Base-by-base conservation (phyloP, 2,113 vertebrate species). In the Pagrus major region DNA sequence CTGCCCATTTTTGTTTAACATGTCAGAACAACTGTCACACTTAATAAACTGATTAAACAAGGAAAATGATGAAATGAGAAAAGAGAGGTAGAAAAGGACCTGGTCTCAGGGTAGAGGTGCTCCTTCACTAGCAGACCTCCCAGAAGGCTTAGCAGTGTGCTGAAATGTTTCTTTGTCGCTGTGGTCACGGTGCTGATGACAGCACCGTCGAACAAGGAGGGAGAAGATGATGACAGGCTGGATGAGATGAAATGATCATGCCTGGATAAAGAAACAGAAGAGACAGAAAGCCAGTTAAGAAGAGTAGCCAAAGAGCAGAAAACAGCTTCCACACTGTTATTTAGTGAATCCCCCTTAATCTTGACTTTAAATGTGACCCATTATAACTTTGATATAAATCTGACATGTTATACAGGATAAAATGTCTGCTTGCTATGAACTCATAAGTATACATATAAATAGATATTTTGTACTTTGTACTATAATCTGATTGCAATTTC, bases 191-290 rank as follows among this genome's bases (percentile, higher is more conserved):
- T 99, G 88, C 98, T 99, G 92, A 99, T 99, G 83, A 99, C 98
- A 0, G 98, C 98, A 14, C 97, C 98, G 21, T 99, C 98, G 76
- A 99, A 99, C 60, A 99, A 93, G 2, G 98, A 98, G 8, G 98
- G 98, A 44, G 98, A 99, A 0, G 98, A 99, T 21, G 97, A 97
- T 20, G 98, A 99, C 80, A 99, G 96, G 90, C 98, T 99, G 93
- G 98, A 99, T 65, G 98, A 99, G 93, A 99, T 99, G 91, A 99
- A 99, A 84, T 99, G 98, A 77, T 99, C 98, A 0, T 99, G 98
- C 83, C 98, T 99, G 71, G n/a, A 64, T 1, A 20, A 60, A 80
- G 4, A 65, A 29, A 73, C 7, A 59, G 21, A 71, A 12, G 9
- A 67, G 2, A 71, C 3, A 52, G 3, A 27, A 14, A 8, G 0